These are phyloP conservation scores for Drosophila ustulata DNA, from an alignment of 2,888 invertebrate species.

Conservation along the genomic window DNA sequence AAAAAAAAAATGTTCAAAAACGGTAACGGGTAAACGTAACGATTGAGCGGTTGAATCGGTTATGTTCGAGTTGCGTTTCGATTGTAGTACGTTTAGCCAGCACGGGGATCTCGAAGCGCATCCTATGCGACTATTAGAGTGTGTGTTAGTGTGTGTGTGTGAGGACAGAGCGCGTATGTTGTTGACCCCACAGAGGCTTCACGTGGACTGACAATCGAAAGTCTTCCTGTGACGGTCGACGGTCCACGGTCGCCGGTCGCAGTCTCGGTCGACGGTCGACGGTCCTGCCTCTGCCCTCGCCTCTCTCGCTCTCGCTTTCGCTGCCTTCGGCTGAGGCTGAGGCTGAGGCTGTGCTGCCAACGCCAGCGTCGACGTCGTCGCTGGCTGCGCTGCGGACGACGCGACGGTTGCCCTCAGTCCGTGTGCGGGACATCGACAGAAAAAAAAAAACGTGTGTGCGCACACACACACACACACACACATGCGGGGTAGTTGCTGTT, in stretches of 20 bases:
- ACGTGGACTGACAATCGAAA: constrained; percentile 83
- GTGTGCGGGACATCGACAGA: constrained; percentile 45
- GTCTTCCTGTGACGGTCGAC: constrained; percentile 75
- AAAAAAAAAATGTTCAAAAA: constrained; percentile 4
- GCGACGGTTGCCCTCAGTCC: constrained; percentile 43
- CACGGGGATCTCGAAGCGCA: constrained; percentile 50
- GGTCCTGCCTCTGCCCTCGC: constrained; percentile 35
- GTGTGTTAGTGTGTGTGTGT: constrained; percentile 8
- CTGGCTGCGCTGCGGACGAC: constrained; percentile 34
- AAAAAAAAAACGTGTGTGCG: constrained; percentile 47
- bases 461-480: constrained; percentile 40
- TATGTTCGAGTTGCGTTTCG: constrained; percentile 3
- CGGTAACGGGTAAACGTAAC: constrained; percentile 14
- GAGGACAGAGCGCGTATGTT: constrained; percentile 75
- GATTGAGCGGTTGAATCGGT: constrained; percentile 13
- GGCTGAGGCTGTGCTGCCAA: constrained; percentile 59
- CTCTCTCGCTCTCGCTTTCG: constrained; percentile 32
- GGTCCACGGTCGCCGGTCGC: constrained; percentile 33
- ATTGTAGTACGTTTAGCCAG: constrained; percentile 31
- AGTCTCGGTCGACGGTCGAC: constrained; percentile 15
- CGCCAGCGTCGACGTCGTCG: constrained; percentile 44
- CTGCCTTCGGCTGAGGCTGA: constrained; percentile 10
- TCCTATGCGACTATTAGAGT: constrained; percentile 28
- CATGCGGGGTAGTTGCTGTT: constrained; percentile 53
- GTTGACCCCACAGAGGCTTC: constrained; percentile 85